Evolutionary conservation across 2,113 vertebrate species (phyloP), one percentile per base, ranked within the genome.

Genomic region (Stomatorhinus ivindoensis): DNA sequence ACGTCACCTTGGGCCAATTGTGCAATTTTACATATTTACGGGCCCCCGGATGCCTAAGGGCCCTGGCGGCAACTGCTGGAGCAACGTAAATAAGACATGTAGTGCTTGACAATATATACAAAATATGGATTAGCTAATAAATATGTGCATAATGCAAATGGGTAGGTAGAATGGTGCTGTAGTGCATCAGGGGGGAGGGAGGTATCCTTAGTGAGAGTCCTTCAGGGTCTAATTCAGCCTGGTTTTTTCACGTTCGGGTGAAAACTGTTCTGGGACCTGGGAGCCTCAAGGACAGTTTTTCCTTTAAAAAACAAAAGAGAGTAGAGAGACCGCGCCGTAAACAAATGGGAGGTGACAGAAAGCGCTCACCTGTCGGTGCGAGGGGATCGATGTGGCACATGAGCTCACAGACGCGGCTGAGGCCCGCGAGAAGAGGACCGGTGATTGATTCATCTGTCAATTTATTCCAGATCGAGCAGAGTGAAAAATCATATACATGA

Each of bases 401-500:
- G 1, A 4, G 31, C 35, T 35, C 80, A 9, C 3, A n/a, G 3
- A 3, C 1, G 42, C 9, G 21, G 44, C 44, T 47, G 44, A n/a
- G 19, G 44, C 82, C 17, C 82, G n/a, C 9, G 11, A 84, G 6
- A 84, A 13, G 44, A 84, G 6, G 44, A 84, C 44, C 19, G 21
- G 24, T 47, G 82, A 84, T 84, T 84, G 82, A 84, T 84, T 84
- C 82, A 84, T 47, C 44, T 47, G 82, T 47, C 82, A 47, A 84
- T 84, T 80, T 10, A 46, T 47, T 84, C 0, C 24, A 46, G 44
- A 47, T 47, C 10, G 82, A 46, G 82, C 44, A 10, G 9, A 2
- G 8, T 84, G 82, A 84, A 47, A 84, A 84, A 8, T 84, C 82
- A 47, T n/a, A 47, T 84, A 84, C 19, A 24, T 46, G 44, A 47